Percentiles rank a stretch among this genome's conserved stretches.
Evolutionary conservation across 2,888 invertebrate genomes (phyloP).

Genomic region (Tenthredo notha): DNA sequence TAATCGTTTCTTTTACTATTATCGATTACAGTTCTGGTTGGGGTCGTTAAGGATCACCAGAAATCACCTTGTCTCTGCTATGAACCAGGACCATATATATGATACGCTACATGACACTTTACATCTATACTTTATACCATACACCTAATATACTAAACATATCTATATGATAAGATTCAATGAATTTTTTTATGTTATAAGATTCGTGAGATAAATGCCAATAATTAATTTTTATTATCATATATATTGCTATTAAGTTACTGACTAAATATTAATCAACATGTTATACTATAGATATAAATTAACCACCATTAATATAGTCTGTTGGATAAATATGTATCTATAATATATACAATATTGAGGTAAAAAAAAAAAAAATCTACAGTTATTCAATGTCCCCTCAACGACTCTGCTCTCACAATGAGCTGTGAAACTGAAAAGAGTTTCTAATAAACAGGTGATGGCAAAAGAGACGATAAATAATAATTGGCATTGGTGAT

Average conservation of each 20-base stretch:
- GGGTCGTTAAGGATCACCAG: conserved; percentile 62
- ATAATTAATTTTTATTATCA: neutral
- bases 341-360: neutral
- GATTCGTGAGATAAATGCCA: conserved; percentile 1
- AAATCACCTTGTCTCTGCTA: neutral
- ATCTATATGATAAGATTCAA: neutral
- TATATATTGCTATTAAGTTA: neutral
- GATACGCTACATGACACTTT: conserved; percentile 33
- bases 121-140: neutral
- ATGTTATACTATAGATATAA: neutral
- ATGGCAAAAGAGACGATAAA: neutral
- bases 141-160: neutral
- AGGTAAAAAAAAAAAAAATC: too few relatives aligned
- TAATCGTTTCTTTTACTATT: neutral
- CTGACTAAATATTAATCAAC: neutral
- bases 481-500: neutral
- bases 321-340: neutral
- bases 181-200: neutral
- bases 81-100: neutral
- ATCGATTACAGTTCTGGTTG: conserved; percentile 63
- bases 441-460: neutral
- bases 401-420: neutral
- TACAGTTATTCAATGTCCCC: neutral
- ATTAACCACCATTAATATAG: neutral
- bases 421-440: neutral